phyloP scores from a whole-genome alignment of 2,797 vertebrate species.

The Eulemur albifrons region DNA sequence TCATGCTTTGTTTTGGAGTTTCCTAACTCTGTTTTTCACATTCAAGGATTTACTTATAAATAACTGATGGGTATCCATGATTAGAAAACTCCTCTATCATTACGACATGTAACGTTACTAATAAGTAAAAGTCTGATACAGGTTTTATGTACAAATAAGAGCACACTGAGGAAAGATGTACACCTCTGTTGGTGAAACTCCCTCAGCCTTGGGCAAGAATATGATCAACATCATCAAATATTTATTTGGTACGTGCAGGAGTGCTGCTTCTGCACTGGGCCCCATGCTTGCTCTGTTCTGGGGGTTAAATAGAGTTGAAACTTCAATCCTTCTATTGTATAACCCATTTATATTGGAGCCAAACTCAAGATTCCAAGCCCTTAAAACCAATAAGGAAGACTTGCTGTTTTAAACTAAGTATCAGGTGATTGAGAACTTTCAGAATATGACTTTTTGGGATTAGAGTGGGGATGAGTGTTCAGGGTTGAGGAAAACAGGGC shows the following conservation, averaged over 20 bases:
- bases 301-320: background rate
- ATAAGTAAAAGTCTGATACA: background rate
- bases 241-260: background rate
- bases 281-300: background rate
- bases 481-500: background rate
- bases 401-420: constrained; percentile 12
- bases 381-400: background rate
- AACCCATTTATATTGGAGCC: background rate
- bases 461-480: background rate
- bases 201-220: background rate
- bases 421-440: background rate
- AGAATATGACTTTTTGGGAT: background rate
- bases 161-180: background rate
- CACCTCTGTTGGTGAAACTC: background rate
- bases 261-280: background rate
- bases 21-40: background rate
- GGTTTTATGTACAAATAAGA: background rate
- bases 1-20: background rate
- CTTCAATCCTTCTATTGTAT: background rate
- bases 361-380: background rate
- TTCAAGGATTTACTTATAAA: background rate
- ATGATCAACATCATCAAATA: constrained; percentile 36
- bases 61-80: background rate
- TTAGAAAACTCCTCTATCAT: background rate
- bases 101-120: background rate